These are phyloP conservation scores for Pseudopodoces humilis DNA, from an alignment of 2,113 vertebrate genomes.

Conservation along the genomic window DNA sequence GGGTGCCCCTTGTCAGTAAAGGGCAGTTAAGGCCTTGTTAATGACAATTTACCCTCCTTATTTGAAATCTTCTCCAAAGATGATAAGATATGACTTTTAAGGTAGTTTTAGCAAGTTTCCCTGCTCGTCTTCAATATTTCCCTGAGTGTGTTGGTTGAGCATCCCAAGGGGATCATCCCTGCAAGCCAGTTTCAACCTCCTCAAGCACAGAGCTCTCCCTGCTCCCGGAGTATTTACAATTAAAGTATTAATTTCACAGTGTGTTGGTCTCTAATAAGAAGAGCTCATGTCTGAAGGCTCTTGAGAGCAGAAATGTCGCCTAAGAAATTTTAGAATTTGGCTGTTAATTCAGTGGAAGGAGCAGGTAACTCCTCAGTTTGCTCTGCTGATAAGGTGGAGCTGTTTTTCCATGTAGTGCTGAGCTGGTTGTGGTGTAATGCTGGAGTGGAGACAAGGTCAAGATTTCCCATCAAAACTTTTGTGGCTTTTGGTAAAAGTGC, in stretches of 20 bases:
- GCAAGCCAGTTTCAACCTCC: not conserved
- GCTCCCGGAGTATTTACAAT: not conserved
- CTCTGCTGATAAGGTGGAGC: not conserved
- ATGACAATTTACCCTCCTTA: not conserved
- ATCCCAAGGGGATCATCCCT: not conserved
- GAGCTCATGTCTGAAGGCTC: not conserved
- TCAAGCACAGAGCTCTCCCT: not conserved
- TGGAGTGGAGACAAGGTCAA: not conserved
- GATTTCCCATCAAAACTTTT: not conserved
- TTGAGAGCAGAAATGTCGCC: not conserved
- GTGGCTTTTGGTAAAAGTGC: not conserved
- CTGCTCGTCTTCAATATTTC: not conserved
- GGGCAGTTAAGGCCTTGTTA: not conserved
- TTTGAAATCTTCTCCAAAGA: not conserved
- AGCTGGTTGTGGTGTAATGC: not conserved
- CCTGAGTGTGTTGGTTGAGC: not conserved
- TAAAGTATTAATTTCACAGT: not conserved
- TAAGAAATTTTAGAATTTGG: not conserved
- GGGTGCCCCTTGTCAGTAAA: not conserved
- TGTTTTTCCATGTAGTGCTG: not conserved
- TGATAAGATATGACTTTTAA: not conserved
- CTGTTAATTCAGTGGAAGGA: not conserved
- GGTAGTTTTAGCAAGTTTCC: not conserved
- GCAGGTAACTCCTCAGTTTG: not conserved
- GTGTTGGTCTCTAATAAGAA: not conserved